Conservation (phyloP, 2,888 invertebrate species). For the Phengaris alcon region DNA sequence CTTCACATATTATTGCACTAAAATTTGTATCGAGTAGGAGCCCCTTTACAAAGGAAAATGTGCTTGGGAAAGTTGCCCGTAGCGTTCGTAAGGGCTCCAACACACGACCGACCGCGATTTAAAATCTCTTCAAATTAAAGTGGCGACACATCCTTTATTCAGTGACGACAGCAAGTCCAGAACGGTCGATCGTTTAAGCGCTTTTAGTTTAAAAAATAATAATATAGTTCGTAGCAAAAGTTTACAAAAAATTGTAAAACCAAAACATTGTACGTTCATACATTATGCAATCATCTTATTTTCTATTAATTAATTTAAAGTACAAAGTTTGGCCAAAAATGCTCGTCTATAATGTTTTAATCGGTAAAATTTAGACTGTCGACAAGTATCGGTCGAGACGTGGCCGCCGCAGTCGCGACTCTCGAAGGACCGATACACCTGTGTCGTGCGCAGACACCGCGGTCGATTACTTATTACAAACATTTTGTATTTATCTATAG, state of each 20-base stretch:
- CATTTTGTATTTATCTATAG: background rate
- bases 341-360: no score
- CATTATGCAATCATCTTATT: background rate
- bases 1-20: conserved; percentile 1
- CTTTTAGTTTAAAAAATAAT: background rate
- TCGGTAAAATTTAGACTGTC: no score
- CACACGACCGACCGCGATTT: background rate
- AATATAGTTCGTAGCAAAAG: background rate
- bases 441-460: no score
- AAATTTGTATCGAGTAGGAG: background rate
- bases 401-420: no score
- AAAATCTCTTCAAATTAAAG: background rate
- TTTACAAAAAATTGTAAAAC: conserved; percentile 1
- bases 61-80: background rate
- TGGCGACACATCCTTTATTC: background rate
- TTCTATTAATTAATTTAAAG: background rate
- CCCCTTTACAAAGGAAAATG: background rate
- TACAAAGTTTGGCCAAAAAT: background rate
- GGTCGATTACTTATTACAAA: background rate
- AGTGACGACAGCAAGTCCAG: background rate
- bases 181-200: background rate
- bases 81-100: background rate
- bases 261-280: background rate
- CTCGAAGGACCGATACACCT: no score
- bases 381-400: no score